Evolutionary conservation across 2,797 vertebrate genomes (phyloP), one percentile per base, ranked within the genome.

Genomic region (Neosilurus hyrtlii): DNA sequence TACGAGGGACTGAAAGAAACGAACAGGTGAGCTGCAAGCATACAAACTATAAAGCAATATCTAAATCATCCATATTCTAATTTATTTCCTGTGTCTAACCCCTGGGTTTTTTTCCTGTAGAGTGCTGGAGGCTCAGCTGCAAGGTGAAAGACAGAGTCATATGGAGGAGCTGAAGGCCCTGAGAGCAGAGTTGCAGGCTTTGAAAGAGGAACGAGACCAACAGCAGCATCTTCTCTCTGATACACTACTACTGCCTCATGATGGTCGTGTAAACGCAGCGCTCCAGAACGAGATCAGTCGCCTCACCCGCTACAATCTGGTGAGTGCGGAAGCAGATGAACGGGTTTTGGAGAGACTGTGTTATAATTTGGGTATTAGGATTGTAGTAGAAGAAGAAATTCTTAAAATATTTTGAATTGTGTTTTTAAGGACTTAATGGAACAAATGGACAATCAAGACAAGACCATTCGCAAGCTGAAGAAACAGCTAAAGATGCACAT

Each of bases 1-100:
- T 99, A 99, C 83, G 96, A 97, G 88, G 96, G 97, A 26, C 90
- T 99, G 86, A 99, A 99, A 88, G 97, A 99, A 92, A 96, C 96
- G 22, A 99, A 99, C 88, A 96, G 96, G 98, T 99, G 93, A 84
- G 18, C 2, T 51, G 2, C 35, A 81, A 63, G 10, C 9, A 61
- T 4, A 51, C 59, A 7, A 30, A 71, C 22, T 59, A 16, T 43
- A 22, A 52, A 49, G 12, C n/a, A 43, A 2, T 16, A 24, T 54
- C 14, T 24, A 18, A 9, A 20, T 35, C 12, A 15, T 68, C n/a
- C 56, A 14, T 51, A 35, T 74, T 9, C 8, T 67, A 3, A 56
- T 30, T 24, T 35, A 67, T 62, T n/a, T 57, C 57, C 16, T 16
- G 7, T 63, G 30, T 51, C 24, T 63, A 37, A 18, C 43, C 11